Conservation (phyloP, 2,113 vertebrate species). For the Scomber colias region DNA sequence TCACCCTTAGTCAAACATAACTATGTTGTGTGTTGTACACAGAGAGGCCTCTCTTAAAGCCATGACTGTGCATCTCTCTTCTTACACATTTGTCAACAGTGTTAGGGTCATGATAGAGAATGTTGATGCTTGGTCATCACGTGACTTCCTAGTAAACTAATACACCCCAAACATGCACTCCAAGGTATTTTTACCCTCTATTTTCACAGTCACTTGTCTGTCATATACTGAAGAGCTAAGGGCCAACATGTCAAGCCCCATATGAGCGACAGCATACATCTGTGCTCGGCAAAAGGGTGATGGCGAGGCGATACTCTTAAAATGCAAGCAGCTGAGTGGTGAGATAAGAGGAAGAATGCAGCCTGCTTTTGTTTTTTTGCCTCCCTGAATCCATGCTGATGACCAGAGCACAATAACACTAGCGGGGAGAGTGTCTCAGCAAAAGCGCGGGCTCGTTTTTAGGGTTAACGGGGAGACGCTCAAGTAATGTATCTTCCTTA, state of each 20-base stretch:
- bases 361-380: constrained; percentile 18
- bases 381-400: constrained; percentile 24
- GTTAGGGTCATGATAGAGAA: constrained; percentile 23
- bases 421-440: constrained; percentile 10
- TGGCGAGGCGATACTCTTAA: constrained; percentile 31
- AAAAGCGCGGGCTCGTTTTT: not conserved
- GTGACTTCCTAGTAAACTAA: constrained; percentile 47
- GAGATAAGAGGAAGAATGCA: constrained; percentile 44
- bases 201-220: constrained; percentile 32
- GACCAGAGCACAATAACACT: constrained; percentile 33
- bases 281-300: constrained; percentile 11
- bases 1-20: not conserved
- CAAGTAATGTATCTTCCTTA: not conserved
- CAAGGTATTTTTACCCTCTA: constrained; percentile 57
- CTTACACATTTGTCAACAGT: constrained; percentile 40
- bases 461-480: not conserved
- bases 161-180: constrained; percentile 3
- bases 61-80: constrained; percentile 13
- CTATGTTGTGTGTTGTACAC: constrained; percentile 15
- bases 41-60: constrained; percentile 4
- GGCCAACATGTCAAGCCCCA: constrained; percentile 4
- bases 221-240: constrained; percentile 4
- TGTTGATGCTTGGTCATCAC: constrained; percentile 30
- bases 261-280: not conserved
- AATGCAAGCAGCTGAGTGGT: constrained; percentile 18